These are phyloP conservation scores for Lethenteron reissneri DNA, from an alignment of 2,113 vertebrate genomes.

Conservation along the genomic window DNA sequence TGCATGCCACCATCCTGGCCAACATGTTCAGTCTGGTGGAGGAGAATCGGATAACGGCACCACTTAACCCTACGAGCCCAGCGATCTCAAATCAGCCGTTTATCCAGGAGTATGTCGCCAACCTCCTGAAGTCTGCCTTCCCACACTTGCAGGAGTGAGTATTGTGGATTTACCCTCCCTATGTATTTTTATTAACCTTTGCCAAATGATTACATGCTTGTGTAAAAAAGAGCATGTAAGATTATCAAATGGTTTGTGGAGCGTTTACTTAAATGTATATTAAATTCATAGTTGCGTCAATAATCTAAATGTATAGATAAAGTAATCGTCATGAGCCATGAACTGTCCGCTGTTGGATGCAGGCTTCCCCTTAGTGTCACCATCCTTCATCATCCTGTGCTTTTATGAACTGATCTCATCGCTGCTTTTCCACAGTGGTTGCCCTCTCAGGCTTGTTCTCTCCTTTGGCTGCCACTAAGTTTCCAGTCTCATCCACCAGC, in stretches of 20 bases:
- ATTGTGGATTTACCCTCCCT: not conserved
- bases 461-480: not conserved
- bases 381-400: not conserved
- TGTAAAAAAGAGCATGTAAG: too few species aligned
- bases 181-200: not conserved
- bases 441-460: too few species aligned
- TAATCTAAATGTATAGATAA: too few species aligned
- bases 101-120: constrained; percentile 94
- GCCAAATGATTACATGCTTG: not conserved
- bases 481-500: not conserved
- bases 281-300: too few species aligned
- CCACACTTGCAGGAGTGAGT: constrained; percentile 94
- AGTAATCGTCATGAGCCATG: too few species aligned
- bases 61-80: constrained; percentile 48
- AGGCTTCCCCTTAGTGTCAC: too few species aligned
- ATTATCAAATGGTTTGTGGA: too few species aligned
- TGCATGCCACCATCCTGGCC: constrained; percentile 94
- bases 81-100: constrained; percentile 69
- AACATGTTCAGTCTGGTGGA: constrained; percentile 99
- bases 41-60: constrained; percentile 78
- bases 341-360: too few species aligned
- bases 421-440: not conserved
- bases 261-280: too few species aligned
- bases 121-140: constrained; percentile 91
- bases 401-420: not conserved